These are phyloP conservation scores for Orchestes rusci DNA, from an alignment of 2,888 invertebrate species.

Conservation along the genomic window DNA sequence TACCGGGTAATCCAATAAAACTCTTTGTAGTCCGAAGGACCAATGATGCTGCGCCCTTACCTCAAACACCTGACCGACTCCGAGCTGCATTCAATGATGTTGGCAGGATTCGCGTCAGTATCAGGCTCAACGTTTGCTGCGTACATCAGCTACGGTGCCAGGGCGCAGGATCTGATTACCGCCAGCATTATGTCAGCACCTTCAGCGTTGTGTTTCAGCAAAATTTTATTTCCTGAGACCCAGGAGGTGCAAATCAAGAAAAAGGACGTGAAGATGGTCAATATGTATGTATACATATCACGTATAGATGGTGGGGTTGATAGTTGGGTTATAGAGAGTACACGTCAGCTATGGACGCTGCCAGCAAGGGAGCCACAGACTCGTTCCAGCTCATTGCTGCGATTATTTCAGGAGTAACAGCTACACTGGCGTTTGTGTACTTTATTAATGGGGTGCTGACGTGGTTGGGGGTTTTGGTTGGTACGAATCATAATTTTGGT, in stretches of 20 bases:
- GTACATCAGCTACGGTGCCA: constrained; percentile 84
- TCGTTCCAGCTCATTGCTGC: constrained; percentile 77
- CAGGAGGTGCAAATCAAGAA: constrained; percentile 69
- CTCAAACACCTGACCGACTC: constrained; percentile 77
- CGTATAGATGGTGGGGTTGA: background rate
- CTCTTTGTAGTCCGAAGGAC: constrained; percentile 73
- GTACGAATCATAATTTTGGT: constrained; percentile 40
- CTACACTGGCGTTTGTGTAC: constrained; percentile 81
- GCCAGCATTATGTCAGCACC: constrained; percentile 97
- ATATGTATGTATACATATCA: constrained; percentile 33
- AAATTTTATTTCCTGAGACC: constrained; percentile 88
- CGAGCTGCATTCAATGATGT: constrained; percentile 89
- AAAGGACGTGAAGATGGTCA: constrained; percentile 64
- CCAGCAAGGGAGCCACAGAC: constrained; percentile 77
- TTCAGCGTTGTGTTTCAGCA: constrained; percentile 82
- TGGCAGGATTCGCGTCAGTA: constrained; percentile 91
- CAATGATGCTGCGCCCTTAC: constrained; percentile 82
- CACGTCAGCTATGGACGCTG: constrained; percentile 82
- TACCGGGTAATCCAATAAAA: constrained; percentile 8
- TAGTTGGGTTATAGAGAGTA: constrained; percentile 56
- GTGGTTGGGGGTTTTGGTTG: constrained; percentile 77
- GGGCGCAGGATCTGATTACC: constrained; percentile 81
- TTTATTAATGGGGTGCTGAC: constrained; percentile 74
- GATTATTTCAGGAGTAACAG: constrained; percentile 86
- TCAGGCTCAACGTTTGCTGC: constrained; percentile 88